Conservation (phyloP, 2,888 invertebrate genomes). For the Sussaba pulchella region DNA sequence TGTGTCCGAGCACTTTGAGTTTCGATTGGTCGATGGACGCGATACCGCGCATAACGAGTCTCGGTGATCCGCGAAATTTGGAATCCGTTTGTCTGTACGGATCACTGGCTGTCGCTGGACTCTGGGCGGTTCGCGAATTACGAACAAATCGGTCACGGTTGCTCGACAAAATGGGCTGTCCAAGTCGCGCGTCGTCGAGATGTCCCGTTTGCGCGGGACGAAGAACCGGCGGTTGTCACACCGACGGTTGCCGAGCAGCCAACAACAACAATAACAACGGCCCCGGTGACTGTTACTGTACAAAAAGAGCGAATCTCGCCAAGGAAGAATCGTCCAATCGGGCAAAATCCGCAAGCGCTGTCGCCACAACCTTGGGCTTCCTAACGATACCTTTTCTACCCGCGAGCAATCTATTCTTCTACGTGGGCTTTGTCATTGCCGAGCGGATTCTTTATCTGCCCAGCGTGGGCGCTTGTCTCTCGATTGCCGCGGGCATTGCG, state of each 20-base stretch:
- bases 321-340: slow-evolving; percentile 69
- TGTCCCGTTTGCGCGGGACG: slow-evolving; percentile 90
- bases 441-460: slow-evolving; percentile 98
- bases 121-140: slow-evolving; percentile 77
- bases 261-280: slow-evolving; percentile 86
- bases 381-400: slow-evolving; percentile 97
- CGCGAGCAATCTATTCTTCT: slow-evolving; percentile 98
- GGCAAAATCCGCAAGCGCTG: slow-evolving; percentile 85
- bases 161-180: slow-evolving; percentile 52
- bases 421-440: slow-evolving; percentile 99
- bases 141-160: slow-evolving; percentile 61
- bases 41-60: slow-evolving; percentile 92
- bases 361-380: slow-evolving; percentile 88
- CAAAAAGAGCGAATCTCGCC: slow-evolving; percentile 76
- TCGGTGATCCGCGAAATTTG: slow-evolving; percentile 93
- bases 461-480: slow-evolving; percentile 96
- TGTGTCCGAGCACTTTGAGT: slow-evolving; percentile 95
- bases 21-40: slow-evolving; percentile 99
- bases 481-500: slow-evolving; percentile 89
- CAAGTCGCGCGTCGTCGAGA: slow-evolving; percentile 79
- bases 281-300: slow-evolving; percentile 84
- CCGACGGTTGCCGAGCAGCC: slow-evolving; percentile 88
- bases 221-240: slow-evolving; percentile 89
- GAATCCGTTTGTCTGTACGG: slow-evolving; percentile 91
- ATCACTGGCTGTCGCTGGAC: slow-evolving; percentile 77